Conservation (phyloP, 2,888 invertebrate genomes). For the Troilus luridus region DNA sequence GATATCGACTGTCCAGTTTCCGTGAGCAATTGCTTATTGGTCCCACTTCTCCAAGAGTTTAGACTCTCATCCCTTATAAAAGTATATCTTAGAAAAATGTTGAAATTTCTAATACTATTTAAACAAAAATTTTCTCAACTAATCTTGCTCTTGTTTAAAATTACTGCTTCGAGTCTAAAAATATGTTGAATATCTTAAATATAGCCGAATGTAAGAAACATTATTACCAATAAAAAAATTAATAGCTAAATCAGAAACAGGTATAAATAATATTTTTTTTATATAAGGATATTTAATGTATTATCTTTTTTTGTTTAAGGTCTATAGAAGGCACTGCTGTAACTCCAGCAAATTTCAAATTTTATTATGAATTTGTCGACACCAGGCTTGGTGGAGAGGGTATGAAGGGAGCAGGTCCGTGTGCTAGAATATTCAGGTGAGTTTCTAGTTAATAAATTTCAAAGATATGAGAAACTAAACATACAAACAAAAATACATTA, state of each 20-base stretch:
- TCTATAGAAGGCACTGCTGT: conserved; percentile 83
- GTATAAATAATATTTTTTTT: background rate
- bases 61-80: too few relatives aligned
- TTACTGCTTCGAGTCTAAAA: background rate
- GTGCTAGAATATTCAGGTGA: conserved; percentile 63
- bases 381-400: conserved; percentile 81
- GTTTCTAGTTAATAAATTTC: background rate
- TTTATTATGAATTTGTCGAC: conserved; percentile 87
- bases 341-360: conserved; percentile 78
- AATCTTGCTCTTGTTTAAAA: too few relatives aligned
- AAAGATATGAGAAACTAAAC: background rate
- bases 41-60: too few relatives aligned
- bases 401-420: conserved; percentile 69
- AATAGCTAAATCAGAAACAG: background rate
- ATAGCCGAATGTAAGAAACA: background rate
- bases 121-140: too few relatives aligned
- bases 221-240: background rate
- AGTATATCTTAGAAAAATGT: too few relatives aligned
- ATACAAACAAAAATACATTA: background rate
- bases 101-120: too few relatives aligned
- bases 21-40: too few relatives aligned
- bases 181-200: background rate
- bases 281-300: background rate
- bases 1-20: too few relatives aligned
- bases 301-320: conserved; percentile 64